phyloP scores from a whole-genome alignment of 2,888 invertebrate species.

The Pseudococcus viburni region DNA sequence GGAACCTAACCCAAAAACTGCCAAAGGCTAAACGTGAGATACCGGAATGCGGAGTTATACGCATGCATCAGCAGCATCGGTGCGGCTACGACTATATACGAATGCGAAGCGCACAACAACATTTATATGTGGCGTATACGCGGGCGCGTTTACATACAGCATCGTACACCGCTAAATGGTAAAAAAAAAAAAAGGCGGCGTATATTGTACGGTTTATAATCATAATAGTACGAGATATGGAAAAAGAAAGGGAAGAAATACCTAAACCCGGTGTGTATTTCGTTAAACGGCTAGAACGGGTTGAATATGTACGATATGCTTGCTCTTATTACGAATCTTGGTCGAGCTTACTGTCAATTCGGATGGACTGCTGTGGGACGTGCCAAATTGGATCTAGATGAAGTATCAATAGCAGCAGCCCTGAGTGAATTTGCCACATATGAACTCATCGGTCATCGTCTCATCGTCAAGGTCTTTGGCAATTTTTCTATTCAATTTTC shows the following conservation, averaged over 20 bases:
- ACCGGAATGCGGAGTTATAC: slow-evolving; percentile 61
- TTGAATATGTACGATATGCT: too few relatives aligned
- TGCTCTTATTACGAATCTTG: too few relatives aligned
- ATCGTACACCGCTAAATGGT: not conserved
- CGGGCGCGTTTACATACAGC: too few relatives aligned
- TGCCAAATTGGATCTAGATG: too few relatives aligned
- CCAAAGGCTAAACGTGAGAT: slow-evolving; percentile 66
- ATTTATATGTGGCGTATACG: not conserved
- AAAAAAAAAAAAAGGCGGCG: not conserved
- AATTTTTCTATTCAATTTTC: too few relatives aligned
- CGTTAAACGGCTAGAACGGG: not conserved
- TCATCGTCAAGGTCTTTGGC: too few relatives aligned
- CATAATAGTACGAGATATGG: not conserved
- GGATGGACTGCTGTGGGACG: too few relatives aligned
- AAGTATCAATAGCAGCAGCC: too few relatives aligned
- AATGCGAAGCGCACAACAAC: not conserved
- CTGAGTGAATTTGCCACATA: too few relatives aligned
- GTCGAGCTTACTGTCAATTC: too few relatives aligned
- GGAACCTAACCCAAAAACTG: slow-evolving; percentile 57
- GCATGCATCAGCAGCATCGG: slow-evolving; percentile 3
- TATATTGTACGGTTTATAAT: slow-evolving; percentile 5
- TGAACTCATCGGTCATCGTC: too few relatives aligned
- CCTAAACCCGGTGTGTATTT: not conserved
- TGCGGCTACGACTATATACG: not conserved
- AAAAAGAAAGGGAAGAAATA: not conserved